phyloP scores from a whole-genome alignment of 2,888 invertebrate genomes.

The Melinaea menophilus region DNA sequence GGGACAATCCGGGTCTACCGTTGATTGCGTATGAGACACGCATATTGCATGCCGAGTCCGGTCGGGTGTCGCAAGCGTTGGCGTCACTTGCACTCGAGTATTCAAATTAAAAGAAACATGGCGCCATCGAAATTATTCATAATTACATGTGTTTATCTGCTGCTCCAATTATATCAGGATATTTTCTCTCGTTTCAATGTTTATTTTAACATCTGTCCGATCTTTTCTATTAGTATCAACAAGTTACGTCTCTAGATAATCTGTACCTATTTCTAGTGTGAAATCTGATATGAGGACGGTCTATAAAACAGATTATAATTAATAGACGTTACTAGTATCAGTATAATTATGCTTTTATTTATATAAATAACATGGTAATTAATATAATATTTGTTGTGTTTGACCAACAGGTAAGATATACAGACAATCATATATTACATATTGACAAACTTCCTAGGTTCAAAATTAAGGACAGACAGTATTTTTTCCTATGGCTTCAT shows the following conservation, averaged over 20 bases:
- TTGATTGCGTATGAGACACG: slow-evolving; percentile 39
- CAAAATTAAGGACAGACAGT: too few species aligned
- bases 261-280: neutral
- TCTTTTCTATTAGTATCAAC: slow-evolving; percentile 1
- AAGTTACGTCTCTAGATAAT: neutral
- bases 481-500: too few species aligned
- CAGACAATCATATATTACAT: too few species aligned
- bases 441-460: too few species aligned
- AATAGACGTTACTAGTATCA: neutral
- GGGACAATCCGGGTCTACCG: slow-evolving; percentile 27
- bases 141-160: slow-evolving; percentile 11
- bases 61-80: slow-evolving; percentile 63
- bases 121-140: slow-evolving; percentile 45
- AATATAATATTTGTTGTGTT: too few species aligned
- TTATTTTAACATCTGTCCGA: neutral
- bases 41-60: slow-evolving; percentile 57
- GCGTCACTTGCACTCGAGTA: slow-evolving; percentile 58
- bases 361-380: too few species aligned
- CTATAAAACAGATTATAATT: neutral
- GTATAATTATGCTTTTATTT: too few species aligned
- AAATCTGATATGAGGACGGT: neutral
- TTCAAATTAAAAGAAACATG: slow-evolving; percentile 51
- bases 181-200: slow-evolving; percentile 7
- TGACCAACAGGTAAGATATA: too few species aligned
- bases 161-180: slow-evolving; percentile 10